phyloP scores from a whole-genome alignment of 2,888 invertebrate genomes.

The Tenodera sinensis region DNA sequence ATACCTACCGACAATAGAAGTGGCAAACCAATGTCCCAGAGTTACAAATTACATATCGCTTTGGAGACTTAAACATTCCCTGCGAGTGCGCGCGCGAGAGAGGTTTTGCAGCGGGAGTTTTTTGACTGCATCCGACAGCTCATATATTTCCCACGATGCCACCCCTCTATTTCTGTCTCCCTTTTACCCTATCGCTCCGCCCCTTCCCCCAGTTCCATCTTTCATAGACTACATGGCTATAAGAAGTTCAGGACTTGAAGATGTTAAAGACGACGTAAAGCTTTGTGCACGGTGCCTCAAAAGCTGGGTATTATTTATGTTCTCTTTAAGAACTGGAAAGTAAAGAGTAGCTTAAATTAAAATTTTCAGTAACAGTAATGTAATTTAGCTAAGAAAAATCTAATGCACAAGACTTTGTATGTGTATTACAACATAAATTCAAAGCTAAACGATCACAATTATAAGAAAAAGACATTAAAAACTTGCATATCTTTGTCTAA shows the following conservation, averaged over 20 bases:
- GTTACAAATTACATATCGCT: neutral
- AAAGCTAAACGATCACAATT: no score
- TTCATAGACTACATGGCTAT: neutral
- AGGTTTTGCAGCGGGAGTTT: neutral
- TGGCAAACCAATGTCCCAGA: neutral
- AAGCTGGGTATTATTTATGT: neutral
- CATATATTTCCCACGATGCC: constrained; percentile 20
- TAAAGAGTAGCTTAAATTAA: no score
- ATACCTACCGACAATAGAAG: neutral
- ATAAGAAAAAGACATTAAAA: no score
- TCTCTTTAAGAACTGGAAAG: no score
- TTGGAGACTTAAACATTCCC: neutral
- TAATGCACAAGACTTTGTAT: no score
- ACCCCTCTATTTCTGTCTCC: neutral
- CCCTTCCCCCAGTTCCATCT: neutral
- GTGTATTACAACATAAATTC: no score
- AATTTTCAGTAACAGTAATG: no score
- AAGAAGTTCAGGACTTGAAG: neutral
- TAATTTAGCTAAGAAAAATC: no score
- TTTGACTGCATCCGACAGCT: constrained; percentile 28
- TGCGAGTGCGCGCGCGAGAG: neutral
- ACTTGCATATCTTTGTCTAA: no score
- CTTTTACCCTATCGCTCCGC: neutral
- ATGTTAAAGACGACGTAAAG: neutral
- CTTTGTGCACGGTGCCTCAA: neutral